phyloP scores from a whole-genome alignment of 2,797 vertebrate genomes.

The Phalanger gymnotis region DNA sequence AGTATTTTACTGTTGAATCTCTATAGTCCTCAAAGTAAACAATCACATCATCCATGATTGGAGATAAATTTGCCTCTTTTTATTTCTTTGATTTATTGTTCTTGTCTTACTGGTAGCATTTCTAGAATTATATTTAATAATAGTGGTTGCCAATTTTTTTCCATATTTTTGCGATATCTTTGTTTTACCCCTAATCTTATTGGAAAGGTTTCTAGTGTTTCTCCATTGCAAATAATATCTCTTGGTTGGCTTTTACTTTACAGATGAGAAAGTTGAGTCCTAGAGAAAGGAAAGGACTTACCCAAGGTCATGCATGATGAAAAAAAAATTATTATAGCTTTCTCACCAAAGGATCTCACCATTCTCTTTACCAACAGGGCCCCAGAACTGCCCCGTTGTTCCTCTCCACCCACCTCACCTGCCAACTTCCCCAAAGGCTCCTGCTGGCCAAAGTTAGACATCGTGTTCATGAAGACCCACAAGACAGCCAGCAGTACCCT shows the following conservation, averaged over 20 bases:
- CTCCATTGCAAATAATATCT: neutral
- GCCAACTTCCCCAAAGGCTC: conserved; percentile 81
- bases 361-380: conserved; percentile 85
- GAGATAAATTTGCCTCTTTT: neutral
- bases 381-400: conserved; percentile 88
- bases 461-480: conserved; percentile 99
- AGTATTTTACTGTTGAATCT: neutral
- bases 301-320: neutral
- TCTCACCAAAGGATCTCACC: neutral
- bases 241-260: neutral
- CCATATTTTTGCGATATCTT: too few relatives aligned
- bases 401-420: conserved; percentile 81
- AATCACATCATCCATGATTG: neutral
- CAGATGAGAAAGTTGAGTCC: neutral
- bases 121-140: neutral
- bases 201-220: neutral
- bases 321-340: neutral
- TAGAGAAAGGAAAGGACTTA: neutral
- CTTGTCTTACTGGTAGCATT: neutral
- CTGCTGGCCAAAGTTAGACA: conserved; percentile 90
- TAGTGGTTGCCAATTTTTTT: too few relatives aligned
- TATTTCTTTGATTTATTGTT: neutral
- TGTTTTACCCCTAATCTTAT: neutral
- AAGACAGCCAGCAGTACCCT: conserved; percentile 99
- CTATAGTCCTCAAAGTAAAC: neutral